These are phyloP conservation scores for Pammene fasciana DNA, from an alignment of 2,888 invertebrate species.

Conservation along the genomic window DNA sequence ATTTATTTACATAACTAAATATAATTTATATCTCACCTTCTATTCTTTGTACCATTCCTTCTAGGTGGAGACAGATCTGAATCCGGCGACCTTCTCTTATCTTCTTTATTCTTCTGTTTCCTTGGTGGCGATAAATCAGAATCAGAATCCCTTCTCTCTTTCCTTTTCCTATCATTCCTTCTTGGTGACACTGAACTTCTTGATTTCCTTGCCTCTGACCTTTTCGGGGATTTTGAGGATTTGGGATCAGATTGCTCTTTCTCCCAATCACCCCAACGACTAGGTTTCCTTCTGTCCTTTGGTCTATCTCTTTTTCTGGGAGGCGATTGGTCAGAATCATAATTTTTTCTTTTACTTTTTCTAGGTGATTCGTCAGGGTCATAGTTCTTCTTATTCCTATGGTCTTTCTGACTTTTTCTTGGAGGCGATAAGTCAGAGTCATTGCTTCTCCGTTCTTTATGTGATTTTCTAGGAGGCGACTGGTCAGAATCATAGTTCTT, in stretches of 20 bases:
- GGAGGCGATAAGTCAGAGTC: conserved; percentile 55
- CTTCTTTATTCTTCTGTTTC: conserved; percentile 17
- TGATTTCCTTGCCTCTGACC: conserved; percentile 42
- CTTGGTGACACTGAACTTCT: conserved; percentile 60
- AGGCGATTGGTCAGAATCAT: not conserved
- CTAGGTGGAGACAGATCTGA: conserved; percentile 62
- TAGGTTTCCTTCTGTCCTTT: conserved; percentile 50
- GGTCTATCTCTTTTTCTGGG: conserved; percentile 43
- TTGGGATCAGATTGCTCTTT: conserved; percentile 51
- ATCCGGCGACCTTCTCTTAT: conserved; percentile 43
- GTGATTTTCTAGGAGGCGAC: conserved; percentile 56
- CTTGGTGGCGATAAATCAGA: conserved; percentile 56
- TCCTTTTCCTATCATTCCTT: conserved; percentile 48
- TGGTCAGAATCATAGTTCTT: conserved; percentile 50
- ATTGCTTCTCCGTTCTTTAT: conserved; percentile 42
- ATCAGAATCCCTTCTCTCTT: conserved; percentile 16
- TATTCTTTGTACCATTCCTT: conserved; percentile 44
- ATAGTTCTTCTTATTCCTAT: conserved; percentile 9
- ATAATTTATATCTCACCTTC: too few species aligned
- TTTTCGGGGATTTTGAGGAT: conserved; percentile 31
- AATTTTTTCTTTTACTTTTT: conserved; percentile 39
- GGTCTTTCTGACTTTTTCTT: conserved; percentile 48
- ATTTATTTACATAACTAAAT: too few species aligned
- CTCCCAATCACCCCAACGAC: conserved; percentile 58
- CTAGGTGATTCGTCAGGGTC: conserved; percentile 52